Evolutionary conservation across 2,888 invertebrate species (phyloP).

Genomic region (Entomobrya proxima): DNA sequence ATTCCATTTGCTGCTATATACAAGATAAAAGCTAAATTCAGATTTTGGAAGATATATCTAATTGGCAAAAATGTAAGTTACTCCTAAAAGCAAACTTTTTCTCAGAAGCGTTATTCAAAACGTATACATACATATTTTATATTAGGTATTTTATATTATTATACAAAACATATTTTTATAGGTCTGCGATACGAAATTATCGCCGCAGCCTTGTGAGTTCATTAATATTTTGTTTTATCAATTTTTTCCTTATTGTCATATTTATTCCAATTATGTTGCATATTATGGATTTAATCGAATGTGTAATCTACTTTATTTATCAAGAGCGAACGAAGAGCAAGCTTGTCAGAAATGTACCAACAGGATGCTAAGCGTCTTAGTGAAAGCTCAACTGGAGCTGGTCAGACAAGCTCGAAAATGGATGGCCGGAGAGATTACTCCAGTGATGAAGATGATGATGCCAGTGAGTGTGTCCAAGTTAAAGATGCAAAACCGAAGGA

Average conservation of each 20-base stretch:
- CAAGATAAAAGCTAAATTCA: too few species aligned
- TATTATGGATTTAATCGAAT: too few species aligned
- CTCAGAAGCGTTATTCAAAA: not conserved
- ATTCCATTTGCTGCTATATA: too few species aligned
- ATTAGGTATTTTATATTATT: not conserved
- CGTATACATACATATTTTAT: not conserved
- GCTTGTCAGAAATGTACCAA: slow-evolving; percentile 4
- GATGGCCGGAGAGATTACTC: slow-evolving; percentile 3
- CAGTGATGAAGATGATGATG: slow-evolving; percentile 45
- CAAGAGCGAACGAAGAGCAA: slow-evolving; percentile 11
- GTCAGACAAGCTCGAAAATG: too few species aligned
- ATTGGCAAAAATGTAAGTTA: not conserved
- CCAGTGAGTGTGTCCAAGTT: not conserved
- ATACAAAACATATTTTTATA: not conserved
- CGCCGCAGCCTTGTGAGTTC: slow-evolving; percentile 39
- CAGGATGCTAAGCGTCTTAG: slow-evolving; percentile 30
- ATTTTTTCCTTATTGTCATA: too few species aligned
- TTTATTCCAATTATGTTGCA: too few species aligned
- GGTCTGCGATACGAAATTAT: slow-evolving; percentile 46
- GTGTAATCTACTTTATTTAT: too few species aligned
- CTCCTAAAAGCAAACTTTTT: not conserved
- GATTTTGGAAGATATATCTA: not conserved
- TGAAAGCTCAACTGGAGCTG: slow-evolving; percentile 24
- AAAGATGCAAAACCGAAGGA: slow-evolving; percentile 13
- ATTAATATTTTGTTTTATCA: too few species aligned